These are phyloP conservation scores for Cryptoprocta ferox DNA, from an alignment of 2,797 vertebrate species.

Conservation along the genomic window DNA sequence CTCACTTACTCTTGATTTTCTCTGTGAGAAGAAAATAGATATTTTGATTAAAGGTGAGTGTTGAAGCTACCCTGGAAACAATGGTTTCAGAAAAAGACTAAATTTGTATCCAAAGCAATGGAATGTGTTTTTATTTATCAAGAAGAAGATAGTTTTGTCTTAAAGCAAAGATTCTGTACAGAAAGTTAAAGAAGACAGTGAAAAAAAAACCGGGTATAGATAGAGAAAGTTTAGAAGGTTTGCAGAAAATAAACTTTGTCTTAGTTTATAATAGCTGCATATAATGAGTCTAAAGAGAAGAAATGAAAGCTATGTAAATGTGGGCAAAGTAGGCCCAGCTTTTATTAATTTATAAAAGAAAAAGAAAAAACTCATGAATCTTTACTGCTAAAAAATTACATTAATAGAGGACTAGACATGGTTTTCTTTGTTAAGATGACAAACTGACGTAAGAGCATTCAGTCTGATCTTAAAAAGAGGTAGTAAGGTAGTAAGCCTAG, in stretches of 20 bases:
- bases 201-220: neutral
- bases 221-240: neutral
- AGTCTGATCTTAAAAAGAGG: neutral
- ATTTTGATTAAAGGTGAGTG: neutral
- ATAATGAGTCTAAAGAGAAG: neutral
- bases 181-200: neutral
- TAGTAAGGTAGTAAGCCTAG: no score
- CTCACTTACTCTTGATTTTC: neutral
- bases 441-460: neutral
- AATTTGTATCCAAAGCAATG: neutral
- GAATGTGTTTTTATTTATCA: neutral
- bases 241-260: neutral
- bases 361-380: neutral
- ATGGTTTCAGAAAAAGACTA: neutral
- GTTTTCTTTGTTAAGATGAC: neutral
- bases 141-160: neutral
- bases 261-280: neutral
- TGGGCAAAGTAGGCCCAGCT: neutral
- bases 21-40: neutral
- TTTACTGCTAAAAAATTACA: conserved; percentile 6
- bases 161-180: neutral
- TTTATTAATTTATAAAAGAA: neutral
- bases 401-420: neutral
- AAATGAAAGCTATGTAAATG: neutral
- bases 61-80: neutral